phyloP scores from a whole-genome alignment of 2,113 vertebrate genomes.

The Cynocephalus volans region DNA sequence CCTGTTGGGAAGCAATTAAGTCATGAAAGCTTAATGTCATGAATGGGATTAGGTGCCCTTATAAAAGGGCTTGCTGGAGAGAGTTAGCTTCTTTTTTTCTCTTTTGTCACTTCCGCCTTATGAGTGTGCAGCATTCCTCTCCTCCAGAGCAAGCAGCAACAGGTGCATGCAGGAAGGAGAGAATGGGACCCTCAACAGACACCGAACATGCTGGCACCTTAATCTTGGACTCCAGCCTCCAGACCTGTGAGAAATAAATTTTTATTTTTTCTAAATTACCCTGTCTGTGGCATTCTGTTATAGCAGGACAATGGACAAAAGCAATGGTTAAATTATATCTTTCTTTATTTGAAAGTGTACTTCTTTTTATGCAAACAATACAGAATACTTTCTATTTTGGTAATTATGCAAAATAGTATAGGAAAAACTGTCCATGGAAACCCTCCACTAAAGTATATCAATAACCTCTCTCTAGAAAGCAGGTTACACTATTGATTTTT shows the following conservation, averaged over 20 bases:
- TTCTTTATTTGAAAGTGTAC: neutral
- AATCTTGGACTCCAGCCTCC: neutral
- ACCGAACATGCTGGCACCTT: too few species aligned
- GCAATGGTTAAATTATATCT: neutral
- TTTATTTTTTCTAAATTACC: neutral
- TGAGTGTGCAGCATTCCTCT: neutral
- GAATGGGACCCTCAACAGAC: neutral
- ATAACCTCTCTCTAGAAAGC: neutral
- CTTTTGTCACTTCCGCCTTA: neutral
- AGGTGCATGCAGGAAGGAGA: neutral
- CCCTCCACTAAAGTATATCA: neutral
- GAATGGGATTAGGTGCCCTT: neutral
- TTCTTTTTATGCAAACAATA: neutral
- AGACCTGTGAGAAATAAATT: neutral
- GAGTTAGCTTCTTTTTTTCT: fast-evolving
- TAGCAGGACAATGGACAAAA: neutral
- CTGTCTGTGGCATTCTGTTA: neutral
- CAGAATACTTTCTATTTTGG: neutral
- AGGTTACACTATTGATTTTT: neutral
- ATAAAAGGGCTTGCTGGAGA: neutral
- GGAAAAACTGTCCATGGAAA: neutral
- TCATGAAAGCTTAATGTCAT: too few species aligned
- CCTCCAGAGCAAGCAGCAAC: neutral
- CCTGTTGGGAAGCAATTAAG: neutral
- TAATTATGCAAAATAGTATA: neutral